These are phyloP conservation scores for Amorpha juglandis DNA, from an alignment of 2,888 invertebrate genomes.

Conservation along the genomic window DNA sequence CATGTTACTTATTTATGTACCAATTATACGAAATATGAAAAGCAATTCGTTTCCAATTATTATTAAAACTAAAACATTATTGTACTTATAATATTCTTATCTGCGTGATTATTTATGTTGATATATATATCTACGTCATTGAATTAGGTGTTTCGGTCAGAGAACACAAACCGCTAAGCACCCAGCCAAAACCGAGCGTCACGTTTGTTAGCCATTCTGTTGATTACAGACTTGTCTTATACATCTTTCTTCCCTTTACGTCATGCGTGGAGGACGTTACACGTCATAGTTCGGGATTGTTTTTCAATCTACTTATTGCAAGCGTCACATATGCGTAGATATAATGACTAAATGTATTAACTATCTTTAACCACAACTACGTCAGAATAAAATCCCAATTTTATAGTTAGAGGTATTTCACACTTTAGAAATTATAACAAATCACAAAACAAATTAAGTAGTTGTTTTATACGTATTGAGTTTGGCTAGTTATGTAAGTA, in stretches of 20 bases:
- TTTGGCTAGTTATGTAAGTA: no score
- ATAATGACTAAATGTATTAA: background rate
- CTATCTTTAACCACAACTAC: background rate
- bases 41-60: no score
- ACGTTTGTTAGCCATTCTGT: constrained; percentile 29
- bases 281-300: constrained; percentile 40
- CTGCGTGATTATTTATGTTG: background rate
- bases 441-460: no score
- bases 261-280: constrained; percentile 47
- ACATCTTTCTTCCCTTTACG: constrained; percentile 57
- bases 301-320: constrained; percentile 32
- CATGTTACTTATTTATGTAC: no score
- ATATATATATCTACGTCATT: constrained; percentile 28
- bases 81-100: background rate
- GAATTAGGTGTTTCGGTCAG: constrained; percentile 25
- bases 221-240: constrained; percentile 23
- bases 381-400: background rate
- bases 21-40: no score
- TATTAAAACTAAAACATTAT: background rate
- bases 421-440: no score
- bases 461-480: no score
- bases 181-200: constrained; percentile 38
- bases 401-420: background rate
- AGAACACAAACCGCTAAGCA: constrained; percentile 28
- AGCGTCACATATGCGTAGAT: background rate